phyloP scores from a whole-genome alignment of 1,140 invertebrate species.

The Hetaerina americana region DNA sequence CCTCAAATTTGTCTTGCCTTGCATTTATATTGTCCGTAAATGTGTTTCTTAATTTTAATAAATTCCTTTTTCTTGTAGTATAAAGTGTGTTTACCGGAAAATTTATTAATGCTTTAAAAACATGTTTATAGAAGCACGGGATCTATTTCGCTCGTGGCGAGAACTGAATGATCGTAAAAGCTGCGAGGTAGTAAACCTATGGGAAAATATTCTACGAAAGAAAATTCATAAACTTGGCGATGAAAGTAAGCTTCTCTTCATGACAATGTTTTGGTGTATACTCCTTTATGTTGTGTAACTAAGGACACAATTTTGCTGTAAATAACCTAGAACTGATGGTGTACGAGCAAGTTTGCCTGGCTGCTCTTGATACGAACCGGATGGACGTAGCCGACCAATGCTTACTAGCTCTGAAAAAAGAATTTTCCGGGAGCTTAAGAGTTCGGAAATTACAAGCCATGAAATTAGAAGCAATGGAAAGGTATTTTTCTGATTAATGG shows the following conservation, averaged over 20 bases:
- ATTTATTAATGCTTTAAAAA: neutral
- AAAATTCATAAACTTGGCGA: constrained; percentile 73
- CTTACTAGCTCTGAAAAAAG: constrained; percentile 56
- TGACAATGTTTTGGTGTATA: neutral
- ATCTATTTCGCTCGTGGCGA: constrained; percentile 73
- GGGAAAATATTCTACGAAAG: constrained; percentile 60
- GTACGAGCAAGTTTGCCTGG: constrained; percentile 85
- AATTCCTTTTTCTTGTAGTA: neutral
- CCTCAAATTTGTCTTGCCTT: too few relatives aligned
- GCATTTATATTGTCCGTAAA: too few relatives aligned
- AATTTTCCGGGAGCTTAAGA: constrained; percentile 84
- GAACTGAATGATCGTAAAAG: constrained; percentile 85
- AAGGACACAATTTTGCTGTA: constrained; percentile 14
- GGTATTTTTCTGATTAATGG: too few relatives aligned
- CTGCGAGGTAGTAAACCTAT: constrained; percentile 75
- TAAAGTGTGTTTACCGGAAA: neutral
- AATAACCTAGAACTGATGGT: constrained; percentile 66
- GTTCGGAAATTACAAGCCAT: constrained; percentile 79
- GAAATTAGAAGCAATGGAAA: constrained; percentile 72
- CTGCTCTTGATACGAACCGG: constrained; percentile 76
- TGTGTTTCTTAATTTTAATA: too few relatives aligned
- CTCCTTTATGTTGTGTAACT: neutral
- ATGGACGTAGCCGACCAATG: constrained; percentile 67
- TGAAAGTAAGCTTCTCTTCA: constrained; percentile 59
- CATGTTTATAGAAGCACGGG: constrained; percentile 53